Base-by-base conservation (phyloP, 2,888 invertebrate species). In the Hoplodrina ambigua region DNA sequence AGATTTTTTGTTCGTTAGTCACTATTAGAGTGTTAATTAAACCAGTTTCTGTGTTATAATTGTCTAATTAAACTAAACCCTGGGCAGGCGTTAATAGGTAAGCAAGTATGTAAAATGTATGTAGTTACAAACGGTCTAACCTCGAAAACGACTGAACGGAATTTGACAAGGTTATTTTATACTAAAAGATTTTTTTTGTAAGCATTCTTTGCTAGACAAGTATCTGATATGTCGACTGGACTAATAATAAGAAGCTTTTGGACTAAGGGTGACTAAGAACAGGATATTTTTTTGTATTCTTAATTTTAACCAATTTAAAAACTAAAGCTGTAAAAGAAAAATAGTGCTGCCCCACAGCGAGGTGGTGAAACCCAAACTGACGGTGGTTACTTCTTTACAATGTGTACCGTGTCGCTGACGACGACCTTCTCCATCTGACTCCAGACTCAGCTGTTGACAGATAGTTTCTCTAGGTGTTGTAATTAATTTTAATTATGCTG, bases 1-100 rank as follows among this genome's bases (percentile, higher is more conserved):
- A 66, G 62, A 63, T 64, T 55, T 62, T 77, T 75, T 80, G 17
- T 58, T 19, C 1, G 10, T 69, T 58, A 80, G 49, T 75, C 64
- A 75, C 15, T 13, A 20, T 17, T 19, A 46, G 19, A 49, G 19
- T 54, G 33, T 50, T 50, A 50, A 50, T 46, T 25, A 17, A 52
- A 71, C 44, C 17, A 33, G 68, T 75, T 61, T 46, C 56, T 54
- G 17, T 53, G 20, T 57, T 30, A 30, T 49, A 54, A 49, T 58
- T 41, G 25, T 25, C n/a, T 15, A 37, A 41, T 25, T 37, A 37
- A 55, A 64, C 49, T 19, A 49, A 55, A 17, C 15, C 63, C 66
- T 13, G 37, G 37, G n/a, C 30, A 11, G 17, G 41, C 19, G n/a
- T 41, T 30, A 37, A 55, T 30, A 25, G 15, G 20, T 30, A 11